These are phyloP conservation scores for Arctocebus calabarensis DNA, from an alignment of 2,797 vertebrate genomes.

Conservation along the genomic window DNA sequence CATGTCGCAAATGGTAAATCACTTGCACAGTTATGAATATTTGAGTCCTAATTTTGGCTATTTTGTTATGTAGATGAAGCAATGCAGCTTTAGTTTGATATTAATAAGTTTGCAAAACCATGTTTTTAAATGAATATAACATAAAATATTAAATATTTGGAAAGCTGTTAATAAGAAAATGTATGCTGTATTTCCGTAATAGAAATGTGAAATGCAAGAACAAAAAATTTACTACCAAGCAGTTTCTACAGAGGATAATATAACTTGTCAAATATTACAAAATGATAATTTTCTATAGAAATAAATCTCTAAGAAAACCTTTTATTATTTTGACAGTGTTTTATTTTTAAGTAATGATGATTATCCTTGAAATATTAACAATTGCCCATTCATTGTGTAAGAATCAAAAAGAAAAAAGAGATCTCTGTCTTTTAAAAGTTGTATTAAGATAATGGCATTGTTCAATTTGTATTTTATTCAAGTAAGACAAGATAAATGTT, in stretches of 20 bases:
- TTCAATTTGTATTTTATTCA: slow-evolving; percentile 35
- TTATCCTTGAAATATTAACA: slow-evolving; percentile 43
- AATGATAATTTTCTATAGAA: slow-evolving; percentile 3
- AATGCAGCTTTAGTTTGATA: slow-evolving; percentile 33
- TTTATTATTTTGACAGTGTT: slow-evolving; percentile 67
- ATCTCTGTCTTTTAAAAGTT: background rate
- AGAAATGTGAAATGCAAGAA: slow-evolving; percentile 41
- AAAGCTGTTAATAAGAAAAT: background rate
- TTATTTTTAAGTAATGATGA: background rate
- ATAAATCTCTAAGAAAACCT: background rate
- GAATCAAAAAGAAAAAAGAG: slow-evolving; percentile 2
- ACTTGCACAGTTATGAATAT: background rate
- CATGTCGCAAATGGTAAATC: background rate
- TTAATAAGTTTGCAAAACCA: slow-evolving; percentile 55
- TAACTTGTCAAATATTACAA: slow-evolving; percentile 34
- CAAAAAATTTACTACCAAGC: background rate
- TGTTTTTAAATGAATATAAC: slow-evolving; percentile 1
- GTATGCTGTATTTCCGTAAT: background rate
- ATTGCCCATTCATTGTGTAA: background rate
- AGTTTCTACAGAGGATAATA: background rate
- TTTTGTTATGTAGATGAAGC: background rate
- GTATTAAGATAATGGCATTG: background rate
- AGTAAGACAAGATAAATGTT: background rate
- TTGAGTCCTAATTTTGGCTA: background rate
- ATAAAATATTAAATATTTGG: slow-evolving; percentile 35